Conservation (phyloP, 1,140 invertebrate species). For the Chironomus striatipennis region DNA sequence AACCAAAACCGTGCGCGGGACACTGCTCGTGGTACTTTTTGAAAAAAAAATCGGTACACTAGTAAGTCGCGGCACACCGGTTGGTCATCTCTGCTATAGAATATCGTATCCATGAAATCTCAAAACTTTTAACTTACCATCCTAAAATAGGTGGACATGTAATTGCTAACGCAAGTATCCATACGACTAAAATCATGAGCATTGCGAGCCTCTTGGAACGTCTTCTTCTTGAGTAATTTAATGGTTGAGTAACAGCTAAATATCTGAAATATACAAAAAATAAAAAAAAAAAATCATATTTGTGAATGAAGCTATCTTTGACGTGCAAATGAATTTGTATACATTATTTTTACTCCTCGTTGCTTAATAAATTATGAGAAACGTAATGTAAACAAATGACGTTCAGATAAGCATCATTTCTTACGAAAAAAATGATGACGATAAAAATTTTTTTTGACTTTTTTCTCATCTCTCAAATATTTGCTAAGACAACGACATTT, state of each 20-base stretch:
- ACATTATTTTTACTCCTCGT: too few relatives aligned
- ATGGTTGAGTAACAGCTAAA: conserved; percentile 66
- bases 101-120: too few relatives aligned
- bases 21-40: too few relatives aligned
- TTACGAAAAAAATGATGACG: neutral
- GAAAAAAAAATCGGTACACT: too few relatives aligned
- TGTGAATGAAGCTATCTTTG: neutral
- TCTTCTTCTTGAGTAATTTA: conserved; percentile 63
- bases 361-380: neutral
- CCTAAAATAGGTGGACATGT: conserved; percentile 70
- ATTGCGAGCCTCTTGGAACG: conserved; percentile 63
- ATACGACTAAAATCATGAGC: conserved; percentile 66
- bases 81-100: too few relatives aligned
- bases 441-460: neutral
- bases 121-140: conserved; percentile 45
- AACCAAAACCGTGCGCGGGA: too few relatives aligned
- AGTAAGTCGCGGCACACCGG: too few relatives aligned
- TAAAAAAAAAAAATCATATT: neutral
- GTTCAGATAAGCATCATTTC: neutral
- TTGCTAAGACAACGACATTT: conserved; percentile 6
- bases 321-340: conserved; percentile 21
- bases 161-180: conserved; percentile 64
- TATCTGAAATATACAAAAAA: conserved; percentile 43
- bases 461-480: neutral
- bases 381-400: neutral